Evolutionary conservation across 2,797 vertebrate species (phyloP).

Genomic region (Molossus molossus): DNA sequence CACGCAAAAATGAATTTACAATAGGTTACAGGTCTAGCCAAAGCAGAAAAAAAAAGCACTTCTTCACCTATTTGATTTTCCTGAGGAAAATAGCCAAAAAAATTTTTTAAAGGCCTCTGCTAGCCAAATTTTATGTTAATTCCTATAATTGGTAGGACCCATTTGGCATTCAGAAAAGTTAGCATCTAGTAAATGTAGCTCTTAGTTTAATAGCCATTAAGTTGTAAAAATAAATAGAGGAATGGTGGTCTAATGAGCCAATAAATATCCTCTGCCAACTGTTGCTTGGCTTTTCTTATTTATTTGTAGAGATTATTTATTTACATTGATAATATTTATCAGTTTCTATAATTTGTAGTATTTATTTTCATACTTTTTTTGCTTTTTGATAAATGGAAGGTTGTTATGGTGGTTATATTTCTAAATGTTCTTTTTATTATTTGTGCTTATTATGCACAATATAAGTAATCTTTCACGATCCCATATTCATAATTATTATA

Average conservation of each 20-base stretch:
- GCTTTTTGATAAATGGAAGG: not conserved
- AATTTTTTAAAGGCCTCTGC: not conserved
- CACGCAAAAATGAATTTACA: not conserved
- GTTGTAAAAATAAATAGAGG: not conserved
- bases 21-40: not conserved
- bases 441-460: not conserved
- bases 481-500: not conserved
- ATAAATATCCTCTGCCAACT: not conserved
- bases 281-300: not conserved
- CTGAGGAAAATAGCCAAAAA: not conserved
- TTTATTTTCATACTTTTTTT: not conserved
- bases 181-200: not conserved
- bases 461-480: not conserved
- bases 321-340: not conserved
- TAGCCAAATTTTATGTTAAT: slow-evolving; percentile 14
- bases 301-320: not conserved
- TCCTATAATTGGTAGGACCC: not conserved
- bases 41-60: not conserved
- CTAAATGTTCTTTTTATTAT: not conserved
- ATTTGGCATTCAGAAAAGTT: not conserved
- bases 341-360: not conserved
- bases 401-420: not conserved
- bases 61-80: not conserved
- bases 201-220: not conserved
- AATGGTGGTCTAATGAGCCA: not conserved